These are phyloP conservation scores for Maccullochella peelii DNA, from an alignment of 2,113 vertebrate genomes.

Conservation along the genomic window DNA sequence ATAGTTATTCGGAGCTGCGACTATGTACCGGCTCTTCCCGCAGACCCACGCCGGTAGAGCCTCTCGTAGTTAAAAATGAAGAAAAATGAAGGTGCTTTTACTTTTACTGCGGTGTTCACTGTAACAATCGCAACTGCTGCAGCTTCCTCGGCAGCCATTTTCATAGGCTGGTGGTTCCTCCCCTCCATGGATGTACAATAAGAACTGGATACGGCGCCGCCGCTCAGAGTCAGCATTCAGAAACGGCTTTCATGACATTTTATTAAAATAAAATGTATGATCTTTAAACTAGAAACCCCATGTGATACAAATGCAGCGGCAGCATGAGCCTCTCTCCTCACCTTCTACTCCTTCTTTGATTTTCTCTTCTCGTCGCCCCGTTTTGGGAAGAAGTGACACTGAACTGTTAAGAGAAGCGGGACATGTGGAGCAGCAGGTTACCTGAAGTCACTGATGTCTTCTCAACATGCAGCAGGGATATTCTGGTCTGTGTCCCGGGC, in stretches of 20 bases:
- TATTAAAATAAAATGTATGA: neutral
- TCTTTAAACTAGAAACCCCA: neutral
- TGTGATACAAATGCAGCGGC: slow-evolving; percentile 47
- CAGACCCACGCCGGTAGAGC: too few relatives aligned
- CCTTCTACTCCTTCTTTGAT: neutral
- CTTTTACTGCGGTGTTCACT: too few relatives aligned
- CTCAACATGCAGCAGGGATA: neutral
- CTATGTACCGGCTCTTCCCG: too few relatives aligned
- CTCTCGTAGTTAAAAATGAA: too few relatives aligned
- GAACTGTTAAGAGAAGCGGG: neutral
- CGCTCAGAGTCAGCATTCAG: neutral
- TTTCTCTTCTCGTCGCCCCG: neutral
- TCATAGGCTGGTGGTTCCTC: too few relatives aligned
- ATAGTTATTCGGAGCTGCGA: too few relatives aligned
- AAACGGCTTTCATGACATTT: neutral
- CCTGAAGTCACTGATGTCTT: neutral
- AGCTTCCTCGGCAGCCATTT: too few relatives aligned
- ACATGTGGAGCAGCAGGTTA: neutral
- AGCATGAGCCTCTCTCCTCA: slow-evolving; percentile 22
- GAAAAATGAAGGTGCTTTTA: too few relatives aligned
- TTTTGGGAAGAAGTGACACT: slow-evolving; percentile 13
- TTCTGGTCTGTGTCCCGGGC: neutral
- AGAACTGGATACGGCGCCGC: too few relatives aligned
- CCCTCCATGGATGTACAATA: too few relatives aligned
- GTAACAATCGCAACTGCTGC: too few relatives aligned